A percentile compares a stretch with the other conserved stretches of the same genome.
Conservation (phyloP, 2,797 vertebrate genomes). For the Sciurus vulgaris region DNA sequence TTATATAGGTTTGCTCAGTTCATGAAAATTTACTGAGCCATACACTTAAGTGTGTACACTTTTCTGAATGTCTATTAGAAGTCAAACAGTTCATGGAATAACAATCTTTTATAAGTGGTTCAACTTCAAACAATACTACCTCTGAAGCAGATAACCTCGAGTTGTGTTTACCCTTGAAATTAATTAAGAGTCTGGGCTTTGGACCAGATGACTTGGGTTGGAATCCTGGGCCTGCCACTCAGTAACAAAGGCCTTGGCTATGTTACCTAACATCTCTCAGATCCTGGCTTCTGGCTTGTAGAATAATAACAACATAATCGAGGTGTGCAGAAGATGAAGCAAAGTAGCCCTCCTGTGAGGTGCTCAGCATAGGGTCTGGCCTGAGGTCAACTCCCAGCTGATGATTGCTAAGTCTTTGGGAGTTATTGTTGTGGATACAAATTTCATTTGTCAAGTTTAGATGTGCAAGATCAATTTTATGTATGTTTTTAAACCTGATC, state of each 20-base stretch:
- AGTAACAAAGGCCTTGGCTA: not conserved
- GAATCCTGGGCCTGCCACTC: not conserved
- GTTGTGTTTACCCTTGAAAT: not conserved
- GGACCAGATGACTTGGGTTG: not conserved
- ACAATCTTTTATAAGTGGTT: not conserved
- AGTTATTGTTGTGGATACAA: not conserved
- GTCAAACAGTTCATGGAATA: not conserved
- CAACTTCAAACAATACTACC: not conserved
- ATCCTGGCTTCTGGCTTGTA: not conserved
- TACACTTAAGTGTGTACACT: not conserved
- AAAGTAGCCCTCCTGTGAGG: not conserved
- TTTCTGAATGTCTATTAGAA: not conserved
- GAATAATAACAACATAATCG: not conserved
- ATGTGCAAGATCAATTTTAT: not conserved
- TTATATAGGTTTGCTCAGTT: not conserved
- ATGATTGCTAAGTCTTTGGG: not conserved
- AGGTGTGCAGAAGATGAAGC: not conserved
- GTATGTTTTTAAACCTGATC: not conserved
- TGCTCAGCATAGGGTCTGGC: not conserved
- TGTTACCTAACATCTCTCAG: not conserved
- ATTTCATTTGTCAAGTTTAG: not conserved
- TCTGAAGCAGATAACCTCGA: constrained; percentile 9
- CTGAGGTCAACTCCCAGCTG: not conserved
- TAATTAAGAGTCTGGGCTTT: not conserved
- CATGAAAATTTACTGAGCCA: not conserved